phyloP scores from a whole-genome alignment of 2,888 invertebrate species.

The Quadriops clusia region DNA sequence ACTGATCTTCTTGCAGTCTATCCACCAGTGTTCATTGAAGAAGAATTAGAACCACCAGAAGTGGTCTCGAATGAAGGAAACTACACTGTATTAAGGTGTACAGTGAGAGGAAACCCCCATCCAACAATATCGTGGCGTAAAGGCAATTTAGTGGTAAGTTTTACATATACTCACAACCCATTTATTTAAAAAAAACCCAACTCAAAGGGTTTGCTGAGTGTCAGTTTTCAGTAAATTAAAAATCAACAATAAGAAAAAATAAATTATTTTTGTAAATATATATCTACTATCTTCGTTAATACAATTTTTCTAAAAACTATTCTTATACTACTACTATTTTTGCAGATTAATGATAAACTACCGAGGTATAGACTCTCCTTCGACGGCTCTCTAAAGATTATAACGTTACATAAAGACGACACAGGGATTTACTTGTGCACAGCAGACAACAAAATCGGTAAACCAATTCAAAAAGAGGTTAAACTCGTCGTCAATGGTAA shows the following conservation, averaged over 20 bases:
- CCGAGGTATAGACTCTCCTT: slow-evolving; percentile 59
- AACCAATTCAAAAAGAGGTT: slow-evolving; percentile 55
- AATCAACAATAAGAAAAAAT: too few relatives aligned
- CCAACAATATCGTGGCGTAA: slow-evolving; percentile 70
- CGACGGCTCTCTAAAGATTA: slow-evolving; percentile 66
- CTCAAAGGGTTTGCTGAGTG: too few relatives aligned
- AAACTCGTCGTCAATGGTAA: slow-evolving; percentile 63
- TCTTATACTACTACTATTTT: slow-evolving; percentile 8
- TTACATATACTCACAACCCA: too few relatives aligned
- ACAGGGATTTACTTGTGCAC: slow-evolving; percentile 76
- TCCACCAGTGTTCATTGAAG: slow-evolving; percentile 29
- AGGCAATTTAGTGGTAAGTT: slow-evolving; percentile 54
- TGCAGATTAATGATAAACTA: slow-evolving; percentile 59
- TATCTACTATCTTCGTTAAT: too few relatives aligned
- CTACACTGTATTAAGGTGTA: slow-evolving; percentile 60
- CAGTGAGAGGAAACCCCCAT: slow-evolving; percentile 63
- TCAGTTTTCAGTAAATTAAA: not conserved
- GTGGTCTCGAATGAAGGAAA: slow-evolving; percentile 60
- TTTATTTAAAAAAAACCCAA: slow-evolving; percentile 2
- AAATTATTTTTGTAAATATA: too few relatives aligned
- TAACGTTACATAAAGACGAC: slow-evolving; percentile 67
- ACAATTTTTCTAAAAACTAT: not conserved
- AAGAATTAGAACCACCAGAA: slow-evolving; percentile 42
- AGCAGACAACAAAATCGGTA: slow-evolving; percentile 67
- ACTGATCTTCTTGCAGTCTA: slow-evolving; percentile 22